These are phyloP conservation scores for Columba janthina DNA, from an alignment of 2,113 vertebrate genomes.

Conservation along the genomic window DNA sequence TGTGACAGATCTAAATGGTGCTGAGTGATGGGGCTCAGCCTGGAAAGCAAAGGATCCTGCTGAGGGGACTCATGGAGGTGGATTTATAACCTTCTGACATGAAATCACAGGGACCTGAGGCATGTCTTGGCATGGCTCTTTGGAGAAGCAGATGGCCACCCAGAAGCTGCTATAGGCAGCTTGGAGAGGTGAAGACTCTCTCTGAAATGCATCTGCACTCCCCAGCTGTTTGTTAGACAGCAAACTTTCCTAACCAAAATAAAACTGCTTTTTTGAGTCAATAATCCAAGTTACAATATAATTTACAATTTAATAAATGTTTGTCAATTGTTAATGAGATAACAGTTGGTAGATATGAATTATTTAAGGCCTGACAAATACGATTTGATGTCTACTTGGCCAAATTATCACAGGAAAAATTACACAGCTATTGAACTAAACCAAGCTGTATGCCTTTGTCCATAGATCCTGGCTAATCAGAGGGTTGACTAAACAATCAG, in stretches of 20 bases:
- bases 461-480: neutral
- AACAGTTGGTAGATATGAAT: constrained; percentile 34
- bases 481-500: neutral
- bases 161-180: neutral
- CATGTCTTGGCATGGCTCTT: neutral
- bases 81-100: neutral
- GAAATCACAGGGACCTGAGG: neutral
- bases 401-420: neutral
- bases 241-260: neutral
- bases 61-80: neutral
- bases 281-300: neutral
- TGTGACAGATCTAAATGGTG: rapidly evolving
- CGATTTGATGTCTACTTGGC: constrained; percentile 30
- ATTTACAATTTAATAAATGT: constrained; percentile 33
- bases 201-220: neutral
- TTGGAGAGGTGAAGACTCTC: neutral
- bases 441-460: neutral
- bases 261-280: neutral
- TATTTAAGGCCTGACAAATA: constrained; percentile 47
- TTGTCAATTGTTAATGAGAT: constrained; percentile 44
- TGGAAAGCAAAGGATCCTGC: neutral
- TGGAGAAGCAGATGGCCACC: neutral
- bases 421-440: neutral
- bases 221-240: neutral
- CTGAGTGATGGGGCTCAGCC: neutral